Percentiles rank a stretch among this genome's conserved stretches.
Conservation (phyloP, 2,888 invertebrate species). For the Galeopsomyia nigrocyanea region DNA sequence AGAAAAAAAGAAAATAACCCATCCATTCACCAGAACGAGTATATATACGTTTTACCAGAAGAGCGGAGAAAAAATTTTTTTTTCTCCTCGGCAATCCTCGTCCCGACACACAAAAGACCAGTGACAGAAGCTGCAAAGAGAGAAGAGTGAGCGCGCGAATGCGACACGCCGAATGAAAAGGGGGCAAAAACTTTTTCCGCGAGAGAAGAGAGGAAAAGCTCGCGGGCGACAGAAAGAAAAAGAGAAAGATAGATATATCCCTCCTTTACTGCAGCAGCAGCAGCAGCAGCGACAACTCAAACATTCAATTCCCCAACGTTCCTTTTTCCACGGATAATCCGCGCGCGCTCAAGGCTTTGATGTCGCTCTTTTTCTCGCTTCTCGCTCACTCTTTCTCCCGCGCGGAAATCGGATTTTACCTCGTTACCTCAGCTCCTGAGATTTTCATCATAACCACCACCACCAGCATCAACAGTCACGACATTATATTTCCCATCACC, state of each 20-base stretch:
- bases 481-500: too few species aligned
- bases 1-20: too few species aligned
- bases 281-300: conserved; percentile 34
- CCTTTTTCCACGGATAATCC: conserved; percentile 37
- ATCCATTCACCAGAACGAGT: too few species aligned
- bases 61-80: background rate
- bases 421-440: too few species aligned
- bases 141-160: background rate
- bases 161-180: too few species aligned
- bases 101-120: too few species aligned
- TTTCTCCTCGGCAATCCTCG: background rate
- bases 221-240: background rate
- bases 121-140: too few species aligned
- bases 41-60: too few species aligned
- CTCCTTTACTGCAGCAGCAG: background rate
- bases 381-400: conserved; percentile 8
- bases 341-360: conserved; percentile 23
- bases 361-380: conserved; percentile 3
- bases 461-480: too few species aligned
- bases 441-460: too few species aligned
- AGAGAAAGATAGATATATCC: background rate
- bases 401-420: conserved; percentile 40
- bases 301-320: conserved; percentile 41
- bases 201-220: background rate
- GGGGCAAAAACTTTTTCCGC: too few species aligned